Evolutionary conservation across 37 sponge, comb jelly and placozoan genomes (phyloP).

Genomic region (Tethya wilhelma): DNA sequence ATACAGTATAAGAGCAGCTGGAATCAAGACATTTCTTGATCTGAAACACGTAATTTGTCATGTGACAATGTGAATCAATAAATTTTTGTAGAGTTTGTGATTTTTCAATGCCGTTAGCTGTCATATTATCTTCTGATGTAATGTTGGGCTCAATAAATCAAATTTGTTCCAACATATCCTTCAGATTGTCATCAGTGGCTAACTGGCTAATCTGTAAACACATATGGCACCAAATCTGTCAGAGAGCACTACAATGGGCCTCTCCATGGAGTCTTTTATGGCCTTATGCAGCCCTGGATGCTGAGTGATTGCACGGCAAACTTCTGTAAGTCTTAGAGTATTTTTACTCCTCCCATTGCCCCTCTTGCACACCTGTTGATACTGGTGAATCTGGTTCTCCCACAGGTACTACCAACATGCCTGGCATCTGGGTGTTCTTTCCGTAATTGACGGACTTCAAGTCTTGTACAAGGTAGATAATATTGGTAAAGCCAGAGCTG

Average conservation of each 20-base stretch:
- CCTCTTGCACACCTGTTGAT: not conserved
- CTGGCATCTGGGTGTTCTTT: not conserved
- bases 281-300: not conserved
- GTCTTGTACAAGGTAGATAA: too few relatives aligned
- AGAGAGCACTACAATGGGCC: not conserved
- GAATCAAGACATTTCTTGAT: not conserved
- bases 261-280: not conserved
- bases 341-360: not conserved
- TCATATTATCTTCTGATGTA: not conserved
- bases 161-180: conserved; percentile 1
- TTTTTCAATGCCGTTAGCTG: not conserved
- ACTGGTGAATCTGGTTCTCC: not conserved
- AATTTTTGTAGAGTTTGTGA: not conserved
- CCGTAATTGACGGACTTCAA: not conserved
- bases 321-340: not conserved
- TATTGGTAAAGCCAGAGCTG: too few relatives aligned
- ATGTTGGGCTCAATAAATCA: not conserved
- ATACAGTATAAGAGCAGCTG: not conserved
- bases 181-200: not conserved
- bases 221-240: not conserved
- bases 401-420: not conserved
- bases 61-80: not conserved
- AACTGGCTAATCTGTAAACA: too few relatives aligned
- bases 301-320: not conserved
- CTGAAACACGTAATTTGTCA: not conserved